Evolutionary conservation across 2,113 vertebrate genomes (phyloP).

Genomic region (Centropus bengalensis): DNA sequence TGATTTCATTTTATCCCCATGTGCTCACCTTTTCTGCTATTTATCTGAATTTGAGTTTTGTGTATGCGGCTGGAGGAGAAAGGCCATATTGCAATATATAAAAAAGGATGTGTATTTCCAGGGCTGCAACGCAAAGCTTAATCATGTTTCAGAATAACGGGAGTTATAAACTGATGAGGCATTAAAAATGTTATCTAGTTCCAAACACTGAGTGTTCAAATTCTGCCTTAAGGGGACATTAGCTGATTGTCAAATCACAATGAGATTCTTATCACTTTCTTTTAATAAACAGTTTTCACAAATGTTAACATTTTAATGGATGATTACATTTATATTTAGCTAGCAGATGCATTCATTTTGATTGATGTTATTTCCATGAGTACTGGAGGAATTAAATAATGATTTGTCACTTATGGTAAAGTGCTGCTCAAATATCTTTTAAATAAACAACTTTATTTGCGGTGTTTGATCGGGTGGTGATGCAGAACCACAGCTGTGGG

Average conservation of each 20-base stretch:
- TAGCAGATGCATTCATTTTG: constrained; percentile 61
- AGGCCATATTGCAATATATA: not conserved
- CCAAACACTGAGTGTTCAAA: constrained; percentile 16
- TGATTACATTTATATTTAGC: constrained; percentile 64
- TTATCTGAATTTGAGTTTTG: not conserved
- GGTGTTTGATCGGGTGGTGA: not conserved
- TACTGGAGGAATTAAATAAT: constrained; percentile 65
- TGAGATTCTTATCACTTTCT: constrained; percentile 56
- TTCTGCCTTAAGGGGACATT: constrained; percentile 65
- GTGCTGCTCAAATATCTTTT: constrained; percentile 42
- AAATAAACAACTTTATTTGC: constrained; percentile 1
- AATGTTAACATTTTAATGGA: constrained; percentile 69
- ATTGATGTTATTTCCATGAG: constrained; percentile 62
- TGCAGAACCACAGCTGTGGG: accelerated
- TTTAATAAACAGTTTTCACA: constrained; percentile 68
- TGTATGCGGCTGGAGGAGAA: not conserved
- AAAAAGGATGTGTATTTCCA: not conserved
- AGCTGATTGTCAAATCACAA: constrained; percentile 65
- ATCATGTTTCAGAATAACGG: not conserved
- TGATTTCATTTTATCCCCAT: not conserved
- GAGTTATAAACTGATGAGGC: constrained; percentile 16
- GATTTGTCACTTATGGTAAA: constrained; percentile 58
- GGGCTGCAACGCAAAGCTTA: not conserved
- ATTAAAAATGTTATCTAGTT: constrained; percentile 21
- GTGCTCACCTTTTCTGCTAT: not conserved